Evolutionary conservation across 2,888 invertebrate genomes (phyloP).

Genomic region (Frankliniella fusca): DNA sequence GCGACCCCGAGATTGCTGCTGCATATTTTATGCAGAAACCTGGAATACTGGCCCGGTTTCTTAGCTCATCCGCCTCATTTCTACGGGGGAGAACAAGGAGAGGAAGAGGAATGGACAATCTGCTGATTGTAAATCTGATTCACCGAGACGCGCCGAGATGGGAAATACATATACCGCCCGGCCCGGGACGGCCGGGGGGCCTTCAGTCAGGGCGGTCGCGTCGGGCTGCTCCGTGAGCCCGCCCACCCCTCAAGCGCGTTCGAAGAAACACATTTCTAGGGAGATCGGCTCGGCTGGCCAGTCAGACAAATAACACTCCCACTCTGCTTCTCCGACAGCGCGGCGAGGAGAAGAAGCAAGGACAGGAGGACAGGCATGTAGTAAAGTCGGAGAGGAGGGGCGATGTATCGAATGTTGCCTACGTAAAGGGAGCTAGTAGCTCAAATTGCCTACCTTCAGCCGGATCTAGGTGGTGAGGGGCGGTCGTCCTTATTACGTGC

Average conservation of each 20-base stretch:
- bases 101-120: not conserved
- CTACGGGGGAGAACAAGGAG: not conserved
- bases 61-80: not conserved
- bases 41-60: not conserved
- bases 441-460: no score
- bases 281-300: not conserved
- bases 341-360: no score
- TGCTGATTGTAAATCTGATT: not conserved
- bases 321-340: no score
- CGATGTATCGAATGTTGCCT: no score
- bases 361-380: not conserved
- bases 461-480: no score
- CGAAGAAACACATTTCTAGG: not conserved
- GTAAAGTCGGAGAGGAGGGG: not conserved
- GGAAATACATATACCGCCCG: no score
- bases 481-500: no score
- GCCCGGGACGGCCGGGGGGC: no score
- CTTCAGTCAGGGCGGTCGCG: no score
- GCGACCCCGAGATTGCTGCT: constrained; percentile 9
- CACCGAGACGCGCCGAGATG: not conserved
- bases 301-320: no score
- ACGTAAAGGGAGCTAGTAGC: no score
- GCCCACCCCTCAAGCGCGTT: not conserved
- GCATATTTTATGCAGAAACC: constrained; percentile 24
- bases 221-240: no score